A percentile compares a stretch with the other conserved stretches of the same genome.
Conservation (phyloP, 2,888 invertebrate genomes). For the Tanypteryx hageni region DNA sequence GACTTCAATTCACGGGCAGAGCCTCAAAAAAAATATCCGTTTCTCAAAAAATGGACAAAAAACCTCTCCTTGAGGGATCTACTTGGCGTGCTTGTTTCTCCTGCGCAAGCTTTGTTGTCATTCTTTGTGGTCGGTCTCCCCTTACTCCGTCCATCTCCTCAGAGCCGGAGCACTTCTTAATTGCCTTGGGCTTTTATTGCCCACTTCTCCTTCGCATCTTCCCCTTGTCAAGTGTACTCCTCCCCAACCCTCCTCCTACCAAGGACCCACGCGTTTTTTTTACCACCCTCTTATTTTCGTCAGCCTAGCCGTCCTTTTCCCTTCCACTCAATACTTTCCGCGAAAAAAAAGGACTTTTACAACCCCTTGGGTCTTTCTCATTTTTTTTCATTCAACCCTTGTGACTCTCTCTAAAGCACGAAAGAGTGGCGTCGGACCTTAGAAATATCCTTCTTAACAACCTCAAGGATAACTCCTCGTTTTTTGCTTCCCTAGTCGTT, state of each 20-base stretch:
- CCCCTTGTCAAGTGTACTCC: conserved; percentile 33
- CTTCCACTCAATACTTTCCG: background rate
- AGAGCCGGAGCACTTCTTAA: conserved; percentile 29
- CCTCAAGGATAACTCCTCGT: conserved; percentile 12
- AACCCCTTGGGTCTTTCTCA: conserved; percentile 30
- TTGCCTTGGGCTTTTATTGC: conserved; percentile 54
- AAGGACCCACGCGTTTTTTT: background rate
- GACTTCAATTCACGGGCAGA: background rate
- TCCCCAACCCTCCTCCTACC: background rate
- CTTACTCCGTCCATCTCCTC: background rate
- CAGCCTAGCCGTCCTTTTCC: conserved; percentile 11
- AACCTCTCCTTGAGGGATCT: background rate
- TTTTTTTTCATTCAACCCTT: conserved; percentile 1
- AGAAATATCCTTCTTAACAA: background rate
- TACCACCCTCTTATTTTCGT: background rate
- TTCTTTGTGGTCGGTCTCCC: conserved; percentile 46
- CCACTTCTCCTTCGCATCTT: conserved; percentile 17
- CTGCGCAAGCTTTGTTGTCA: conserved; percentile 41
- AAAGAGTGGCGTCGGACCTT: background rate
- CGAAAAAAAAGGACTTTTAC: conserved; percentile 47
- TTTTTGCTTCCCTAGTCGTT: conserved; percentile 29
- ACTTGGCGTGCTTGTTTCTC: conserved; percentile 35
- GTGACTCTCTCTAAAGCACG: background rate
- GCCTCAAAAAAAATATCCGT: no score
- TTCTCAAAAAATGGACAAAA: background rate